phyloP scores from a whole-genome alignment of 1,140 invertebrate species.

The Diploscapter pachys region DNA sequence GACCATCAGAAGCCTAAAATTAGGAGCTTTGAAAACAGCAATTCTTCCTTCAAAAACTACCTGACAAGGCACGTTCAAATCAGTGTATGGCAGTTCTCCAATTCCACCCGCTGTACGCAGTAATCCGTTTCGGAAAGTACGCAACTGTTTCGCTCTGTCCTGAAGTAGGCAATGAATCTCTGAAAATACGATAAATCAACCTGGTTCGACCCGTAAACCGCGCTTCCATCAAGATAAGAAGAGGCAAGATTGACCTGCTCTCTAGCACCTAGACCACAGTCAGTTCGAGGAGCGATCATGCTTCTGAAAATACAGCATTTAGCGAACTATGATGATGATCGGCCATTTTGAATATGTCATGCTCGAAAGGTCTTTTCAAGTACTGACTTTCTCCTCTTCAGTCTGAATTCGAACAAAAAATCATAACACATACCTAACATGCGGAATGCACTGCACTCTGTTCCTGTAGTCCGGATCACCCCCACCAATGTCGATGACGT shows the following conservation, averaged over 20 bases:
- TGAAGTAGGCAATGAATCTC: too few species aligned
- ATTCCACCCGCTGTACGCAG: conserved; percentile 26
- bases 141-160: conserved; percentile 63
- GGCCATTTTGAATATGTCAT: too few species aligned
- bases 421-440: conserved; percentile 1
- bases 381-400: neutral
- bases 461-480: conserved; percentile 40
- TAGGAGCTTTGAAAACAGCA: conserved; percentile 19
- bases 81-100: conserved; percentile 26
- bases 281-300: conserved; percentile 41
- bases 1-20: conserved; percentile 22
- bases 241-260: conserved; percentile 92
- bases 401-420: neutral
- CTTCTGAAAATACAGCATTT: too few species aligned
- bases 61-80: conserved; percentile 35
- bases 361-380: too few species aligned
- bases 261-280: conserved; percentile 68
- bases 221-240: conserved; percentile 79
- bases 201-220: conserved; percentile 74
- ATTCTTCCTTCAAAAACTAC: neutral
- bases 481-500: conserved; percentile 42
- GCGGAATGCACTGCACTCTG: neutral
- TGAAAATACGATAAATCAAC: too few species aligned
- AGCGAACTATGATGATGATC: too few species aligned
- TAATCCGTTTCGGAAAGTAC: conserved; percentile 63